Base-by-base conservation (phyloP, 2,797 vertebrate genomes). In the Spinibarbus caldwelli region DNA sequence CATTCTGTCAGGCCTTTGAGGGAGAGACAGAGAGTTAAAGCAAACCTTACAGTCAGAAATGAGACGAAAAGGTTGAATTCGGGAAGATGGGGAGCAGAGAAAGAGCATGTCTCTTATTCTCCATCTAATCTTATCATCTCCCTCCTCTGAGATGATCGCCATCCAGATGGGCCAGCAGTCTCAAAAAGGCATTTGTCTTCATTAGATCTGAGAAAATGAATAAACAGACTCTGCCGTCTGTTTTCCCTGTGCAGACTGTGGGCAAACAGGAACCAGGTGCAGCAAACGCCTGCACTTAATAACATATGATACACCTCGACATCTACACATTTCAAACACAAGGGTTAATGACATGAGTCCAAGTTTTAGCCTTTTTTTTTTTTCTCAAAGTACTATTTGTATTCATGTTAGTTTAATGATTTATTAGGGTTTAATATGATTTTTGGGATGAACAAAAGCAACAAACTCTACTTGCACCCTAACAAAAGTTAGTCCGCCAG, bases 111-210 rank as follows among this genome's bases (percentile, higher is more conserved):
- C 45, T 84, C n/a, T 43, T 84, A 57, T 12, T 84, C 45, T 76
- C 31, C 6, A 54, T 31, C 14, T 83, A 84, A 86, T 67, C 79
- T 66, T 15, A 70, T 81, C 62, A 86, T 70, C 75, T 52, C 21
- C 73, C 71, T 75, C 64, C 78, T 86, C 66, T 68, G 83, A 84
- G 81, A 84, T 86, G 85, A 89, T 80, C 62, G 14, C 52, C 62
- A 86, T 83, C 80, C 89, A 91, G 89, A 92, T 90, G 85, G 86
- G 84, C 54, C 78, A 68, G 62, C 38, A 57, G 59, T 71, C 86
- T 86, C 75, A 75, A 81, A 86, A 86, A 88, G 80, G 29, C 82
- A 91, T 91, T 86, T 38, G 85, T 91, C 90, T 90, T 91, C 90
- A 91, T 91, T 91, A 91, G 86, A 75, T 49, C 88, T 82, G 82